Conservation (phyloP, 2,113 vertebrate species). For the Gasterosteus nipponicus region DNA sequence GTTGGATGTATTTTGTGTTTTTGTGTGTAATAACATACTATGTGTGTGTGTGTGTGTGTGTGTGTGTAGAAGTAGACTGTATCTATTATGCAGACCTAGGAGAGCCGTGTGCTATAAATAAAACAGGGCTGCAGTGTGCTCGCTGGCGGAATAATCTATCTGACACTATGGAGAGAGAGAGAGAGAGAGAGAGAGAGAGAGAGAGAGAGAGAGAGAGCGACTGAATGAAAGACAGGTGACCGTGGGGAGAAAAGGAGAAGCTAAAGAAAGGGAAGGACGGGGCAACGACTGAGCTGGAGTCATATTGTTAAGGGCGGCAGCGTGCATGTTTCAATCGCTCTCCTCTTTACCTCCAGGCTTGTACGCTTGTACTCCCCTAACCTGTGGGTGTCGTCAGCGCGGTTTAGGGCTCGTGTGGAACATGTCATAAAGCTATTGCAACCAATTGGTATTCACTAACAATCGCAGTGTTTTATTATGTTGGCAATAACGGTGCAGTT, state of each 20-base stretch:
- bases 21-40: conserved; percentile 36
- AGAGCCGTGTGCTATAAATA: conserved; percentile 81
- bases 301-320: conserved; percentile 25
- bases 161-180: conserved; percentile 74
- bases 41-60: conserved; percentile 44
- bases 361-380: conserved; percentile 20
- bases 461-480: neutral
- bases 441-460: conserved; percentile 5
- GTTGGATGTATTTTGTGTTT: conserved; percentile 30
- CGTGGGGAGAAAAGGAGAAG: conserved; percentile 27
- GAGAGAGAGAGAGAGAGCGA: conserved; percentile 2
- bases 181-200: conserved; percentile 8
- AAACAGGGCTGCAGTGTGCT: conserved; percentile 77
- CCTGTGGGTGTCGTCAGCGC: conserved; percentile 31
- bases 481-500: neutral
- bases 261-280: conserved; percentile 13
- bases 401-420: conserved; percentile 22
- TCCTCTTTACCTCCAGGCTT: conserved; percentile 2
- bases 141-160: conserved; percentile 79
- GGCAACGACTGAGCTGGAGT: conserved; percentile 1
- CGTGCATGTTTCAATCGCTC: conserved; percentile 9
- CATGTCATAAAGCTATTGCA: conserved; percentile 29
- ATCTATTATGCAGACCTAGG: conserved; percentile 79
- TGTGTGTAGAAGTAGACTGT: conserved; percentile 61
- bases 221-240: conserved; percentile 31